Evolutionary conservation across 2,888 invertebrate species (phyloP), one percentile per base, ranked within the genome.

Genomic region (Yponomeuta sedellus): DNA sequence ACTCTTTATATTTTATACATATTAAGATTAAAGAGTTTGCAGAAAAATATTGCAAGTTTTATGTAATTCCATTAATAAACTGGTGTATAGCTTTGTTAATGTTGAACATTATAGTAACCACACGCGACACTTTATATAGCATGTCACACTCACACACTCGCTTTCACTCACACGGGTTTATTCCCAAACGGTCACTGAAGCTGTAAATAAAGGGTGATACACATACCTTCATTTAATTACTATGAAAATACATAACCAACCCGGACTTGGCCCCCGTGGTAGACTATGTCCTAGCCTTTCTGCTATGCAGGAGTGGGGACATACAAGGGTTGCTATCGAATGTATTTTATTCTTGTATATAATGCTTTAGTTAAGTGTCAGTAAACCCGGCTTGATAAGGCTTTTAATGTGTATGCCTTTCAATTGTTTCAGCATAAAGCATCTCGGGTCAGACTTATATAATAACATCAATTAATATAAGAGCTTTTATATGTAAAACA

Each of bases 351-450:
- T n/a, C n/a, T n/a, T 5, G 16, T 52, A 52, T 16, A 52, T 16
- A 2, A 16, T 52, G 44, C 44, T 52, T 52, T 52, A 52, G 44
- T 52, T 52, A 52, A 52, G 44, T 52, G 22, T 58, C n/a, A 2
- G 6, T 59, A 59, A 19, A n/a, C 6, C 59, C 12, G 10, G 59
- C 59, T 59, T 59, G 20, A 57, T 57, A 25, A 22, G 20, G 59
- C 25, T 12, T 59, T 22, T 59, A 59, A 20, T 59, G 59, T 20
- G 20, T 12, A 5, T 59, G 12, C 10, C 44, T 82, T 82, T 85
- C 79, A 77, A 82, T 89, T 91, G 88, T 90, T 91, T 90, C 90
- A 90, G 90, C 88, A 74, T 75, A 80, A 83, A 87, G 84, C 76
- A 72, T 73, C 76, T 64, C 65, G 76, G 79, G 78, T 82, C 70